Percentiles rank a stretch among this genome's conserved stretches.
Conservation (phyloP, 2,888 invertebrate genomes). For the Mesodorylaimus sp. region DNA sequence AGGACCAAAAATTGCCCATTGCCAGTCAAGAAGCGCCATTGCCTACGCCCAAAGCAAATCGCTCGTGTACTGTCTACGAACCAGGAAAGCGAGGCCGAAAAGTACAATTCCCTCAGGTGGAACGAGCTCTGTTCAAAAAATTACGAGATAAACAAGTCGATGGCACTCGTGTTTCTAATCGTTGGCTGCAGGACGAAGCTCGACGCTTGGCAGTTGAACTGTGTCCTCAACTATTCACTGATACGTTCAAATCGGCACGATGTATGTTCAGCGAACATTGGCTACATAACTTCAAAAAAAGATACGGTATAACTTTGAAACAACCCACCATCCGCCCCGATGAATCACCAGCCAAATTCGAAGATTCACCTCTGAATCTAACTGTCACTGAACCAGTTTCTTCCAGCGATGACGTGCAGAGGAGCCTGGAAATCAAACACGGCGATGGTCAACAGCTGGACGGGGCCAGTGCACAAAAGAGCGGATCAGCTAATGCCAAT, state of each 20-base stretch:
- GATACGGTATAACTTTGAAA: conserved; percentile 12
- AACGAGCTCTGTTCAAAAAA: conserved; percentile 11
- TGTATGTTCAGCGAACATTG: conserved; percentile 14
- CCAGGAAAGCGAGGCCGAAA: conserved; percentile 12
- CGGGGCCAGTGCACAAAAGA: not conserved
- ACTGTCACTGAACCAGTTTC: not conserved
- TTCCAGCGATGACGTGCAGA: not conserved
- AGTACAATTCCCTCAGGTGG: conserved; percentile 13
- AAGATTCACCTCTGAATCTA: not conserved
- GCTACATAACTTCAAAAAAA: conserved; percentile 14
- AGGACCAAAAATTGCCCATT: too few relatives aligned
- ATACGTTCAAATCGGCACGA: conserved; percentile 12
- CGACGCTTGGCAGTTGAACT: conserved; percentile 10
- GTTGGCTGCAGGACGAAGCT: conserved; percentile 13
- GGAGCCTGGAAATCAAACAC: too few relatives aligned
- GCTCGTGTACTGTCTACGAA: conserved; percentile 1
- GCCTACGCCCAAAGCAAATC: too few relatives aligned
- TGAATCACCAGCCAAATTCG: not conserved
- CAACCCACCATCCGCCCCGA: not conserved
- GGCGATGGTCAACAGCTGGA: not conserved
- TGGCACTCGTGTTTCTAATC: conserved; percentile 11
- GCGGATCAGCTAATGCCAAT: not conserved
- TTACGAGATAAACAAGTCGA: not conserved
- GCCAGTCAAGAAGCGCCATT: too few relatives aligned
- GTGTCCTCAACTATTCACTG: conserved; percentile 11